Conservation (phyloP, 2,113 vertebrate species). For the Asarcornis scutulata region DNA sequence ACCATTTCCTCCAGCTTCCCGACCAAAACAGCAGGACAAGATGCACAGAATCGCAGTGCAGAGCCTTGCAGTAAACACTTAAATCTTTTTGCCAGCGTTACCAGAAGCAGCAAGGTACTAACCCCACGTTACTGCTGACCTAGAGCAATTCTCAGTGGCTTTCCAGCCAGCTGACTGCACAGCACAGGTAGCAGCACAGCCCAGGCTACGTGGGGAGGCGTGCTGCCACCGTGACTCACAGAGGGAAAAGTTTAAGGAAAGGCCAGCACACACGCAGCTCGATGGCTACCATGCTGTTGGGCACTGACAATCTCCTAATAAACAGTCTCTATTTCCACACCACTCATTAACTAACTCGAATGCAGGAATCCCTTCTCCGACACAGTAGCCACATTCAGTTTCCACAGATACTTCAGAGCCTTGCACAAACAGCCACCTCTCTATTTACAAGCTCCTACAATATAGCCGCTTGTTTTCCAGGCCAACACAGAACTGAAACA, state of each 20-base stretch:
- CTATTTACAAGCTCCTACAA: not conserved
- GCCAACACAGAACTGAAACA: not conserved
- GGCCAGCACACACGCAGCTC: not conserved
- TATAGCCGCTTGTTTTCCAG: not conserved
- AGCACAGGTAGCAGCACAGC: not conserved
- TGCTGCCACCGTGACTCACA: not conserved
- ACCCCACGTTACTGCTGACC: not conserved
- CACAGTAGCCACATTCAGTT: not conserved
- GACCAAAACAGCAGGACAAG: not conserved
- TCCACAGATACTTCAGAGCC: conserved; percentile 1
- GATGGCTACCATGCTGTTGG: not conserved
- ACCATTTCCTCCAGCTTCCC: not conserved
- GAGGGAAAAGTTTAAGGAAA: not conserved
- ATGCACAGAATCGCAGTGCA: rapidly evolving
- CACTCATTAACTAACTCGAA: not conserved
- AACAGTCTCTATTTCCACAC: not conserved
- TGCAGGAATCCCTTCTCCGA: not conserved
- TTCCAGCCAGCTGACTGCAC: not conserved
- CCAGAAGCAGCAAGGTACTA: not conserved
- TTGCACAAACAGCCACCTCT: not conserved
- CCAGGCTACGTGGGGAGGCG: rapidly evolving
- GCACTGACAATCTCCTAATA: not conserved
- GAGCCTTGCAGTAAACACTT: not conserved
- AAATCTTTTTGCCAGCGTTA: not conserved
- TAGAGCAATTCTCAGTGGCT: rapidly evolving